phyloP scores from a whole-genome alignment of 92 coral and sea anemone genomes.

The Porites evermanni region DNA sequence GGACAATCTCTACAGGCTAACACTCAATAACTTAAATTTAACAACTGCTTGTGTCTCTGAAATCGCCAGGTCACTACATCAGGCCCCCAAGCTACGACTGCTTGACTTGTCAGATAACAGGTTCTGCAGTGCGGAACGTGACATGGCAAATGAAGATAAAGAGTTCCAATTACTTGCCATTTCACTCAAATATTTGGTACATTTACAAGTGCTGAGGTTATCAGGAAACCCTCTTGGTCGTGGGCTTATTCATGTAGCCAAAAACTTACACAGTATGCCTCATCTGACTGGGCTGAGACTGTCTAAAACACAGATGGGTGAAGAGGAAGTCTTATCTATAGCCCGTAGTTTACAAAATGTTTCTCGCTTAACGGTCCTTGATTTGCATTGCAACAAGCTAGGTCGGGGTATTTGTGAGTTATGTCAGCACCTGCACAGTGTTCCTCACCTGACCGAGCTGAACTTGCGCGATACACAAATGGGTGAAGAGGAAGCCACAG shows the following conservation, averaged over 20 bases:
- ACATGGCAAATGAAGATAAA: neutral
- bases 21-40: neutral
- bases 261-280: neutral
- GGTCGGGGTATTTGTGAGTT: neutral
- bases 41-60: neutral
- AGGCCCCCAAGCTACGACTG: neutral
- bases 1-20: neutral
- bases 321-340: neutral
- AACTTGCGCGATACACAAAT: neutral
- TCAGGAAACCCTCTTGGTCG: neutral
- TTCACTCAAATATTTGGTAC: neutral
- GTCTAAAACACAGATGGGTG: neutral
- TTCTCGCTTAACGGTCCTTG: neutral
- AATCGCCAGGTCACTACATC: slow-evolving; percentile 3
- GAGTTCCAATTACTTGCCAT: neutral
- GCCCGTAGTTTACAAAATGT: neutral
- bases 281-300: neutral
- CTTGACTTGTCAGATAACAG: neutral
- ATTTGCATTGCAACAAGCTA: neutral
- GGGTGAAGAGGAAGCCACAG: slow-evolving; percentile 2
- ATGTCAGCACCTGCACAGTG: neutral
- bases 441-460: slow-evolving; percentile 2
- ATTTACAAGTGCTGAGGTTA: neutral
- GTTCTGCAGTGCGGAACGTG: neutral
- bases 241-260: neutral